Evolutionary conservation across 2,888 invertebrate species (phyloP), one percentile per base, ranked within the genome.

Genomic region (Apotomis capreana): DNA sequence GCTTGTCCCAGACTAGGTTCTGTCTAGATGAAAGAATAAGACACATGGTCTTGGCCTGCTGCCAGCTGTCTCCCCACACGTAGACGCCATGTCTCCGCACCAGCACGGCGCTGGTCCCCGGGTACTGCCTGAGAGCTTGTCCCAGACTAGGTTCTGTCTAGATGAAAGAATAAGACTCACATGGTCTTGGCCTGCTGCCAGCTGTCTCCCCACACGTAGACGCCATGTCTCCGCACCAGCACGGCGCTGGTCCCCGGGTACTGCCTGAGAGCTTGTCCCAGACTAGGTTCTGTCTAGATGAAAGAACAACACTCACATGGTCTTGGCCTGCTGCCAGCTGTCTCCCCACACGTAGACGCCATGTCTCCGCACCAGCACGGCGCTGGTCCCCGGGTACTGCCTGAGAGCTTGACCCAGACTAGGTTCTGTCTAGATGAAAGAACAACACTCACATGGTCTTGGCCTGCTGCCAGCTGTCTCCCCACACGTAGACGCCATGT

Each of bases 401-500:
- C 92, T 83, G 81, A 99, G 95, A 0, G 97, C 96, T 76, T 95
- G 93, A 2, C 95, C 95, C 94, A 99, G 95, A 71, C 96, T 94
- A 44, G 5, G 5, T 1, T 44, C 44, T 44, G 5, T 44, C 3
- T 44, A 44, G 44, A 44, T 6, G 6, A 6, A 8, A 8, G 44
- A 44, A 6, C 44, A 40, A 4, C 26, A 26, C 26, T 26, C 1
- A 26, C 26, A 26, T 26, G 26, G 26, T 26, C 26, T 26, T 44
- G 44, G 44, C 44, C 44, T 44, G 96, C 85, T 99, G 96, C 99
- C 99, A 99, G 3, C 96, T 95, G 75, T 96, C 95, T 0, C 98
- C 99, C 99, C 99, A 99, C 5, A 99, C 98, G 86, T 99, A 99
- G 61, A 99, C 96, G 0, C 99, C 99, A 89, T 99, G 99, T 74